Base-by-base conservation (phyloP, 2,888 invertebrate species). In the Pseudococcus jackbeardsleyi region DNA sequence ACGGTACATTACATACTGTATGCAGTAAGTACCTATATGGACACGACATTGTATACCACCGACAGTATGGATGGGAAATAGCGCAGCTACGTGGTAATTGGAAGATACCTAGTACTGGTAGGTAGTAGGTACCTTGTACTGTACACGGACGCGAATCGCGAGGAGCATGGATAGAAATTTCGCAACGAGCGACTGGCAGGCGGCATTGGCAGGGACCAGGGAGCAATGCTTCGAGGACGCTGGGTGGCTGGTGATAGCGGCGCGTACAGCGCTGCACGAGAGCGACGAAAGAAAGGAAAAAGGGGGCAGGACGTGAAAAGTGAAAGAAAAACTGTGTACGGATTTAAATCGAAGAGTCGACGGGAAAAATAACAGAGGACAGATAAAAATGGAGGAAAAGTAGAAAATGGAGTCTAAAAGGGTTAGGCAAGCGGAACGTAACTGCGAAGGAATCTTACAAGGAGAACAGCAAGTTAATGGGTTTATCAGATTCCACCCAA, bases 401-500 rank as follows among this genome's bases (percentile, higher is more conserved):
- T 72, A 84, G 33, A 85, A 88, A 85, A 88, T 85, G 85, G 88
- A 88, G 88, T 85, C 85, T 85, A 85, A 85, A 88, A 85, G 88
- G 88, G 88, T 85, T 85, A 85, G 85, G 77, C 85, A 85, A 84
- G 79, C 85, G 85, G 88, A 85, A 85, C 77, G 88, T 50, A 50
- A 87, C 77, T 87, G 89, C 89, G 90, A 89, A 86, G 89, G 88
- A 77, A 88, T 88, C 88, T 88, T 88, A 88, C 84, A 85, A 88
- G 88, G 85, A 85, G 85, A 85, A 88, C 89, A 89, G 85, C 89
- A 89, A 89, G 89, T 89, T 89, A 89, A 84, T 89, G 89, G 89
- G 89, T 89, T 90, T 89, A 89, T 90, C 89, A 88, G 88, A 77
- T 85, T 77, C 85, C 42, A 50, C 88, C 85, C 77, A 77, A 85